phyloP scores from a whole-genome alignment of 2,888 invertebrate genomes.

The Dendrolimus houi region DNA sequence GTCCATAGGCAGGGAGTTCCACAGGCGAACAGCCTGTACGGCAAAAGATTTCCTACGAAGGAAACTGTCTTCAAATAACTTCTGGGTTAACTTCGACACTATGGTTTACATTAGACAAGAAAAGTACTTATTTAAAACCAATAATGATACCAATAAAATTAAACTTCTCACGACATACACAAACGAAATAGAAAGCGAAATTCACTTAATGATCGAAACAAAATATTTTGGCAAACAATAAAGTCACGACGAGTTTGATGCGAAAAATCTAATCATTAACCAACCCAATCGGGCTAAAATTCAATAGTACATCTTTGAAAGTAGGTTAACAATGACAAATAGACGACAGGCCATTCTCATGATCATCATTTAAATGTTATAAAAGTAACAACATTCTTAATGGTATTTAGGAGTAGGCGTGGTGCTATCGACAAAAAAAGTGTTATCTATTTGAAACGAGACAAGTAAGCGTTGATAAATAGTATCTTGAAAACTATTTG shows the following conservation, averaged over 20 bases:
- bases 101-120: no score
- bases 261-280: constrained; percentile 38
- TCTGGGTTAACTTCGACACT: no score
- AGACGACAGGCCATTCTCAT: constrained; percentile 29
- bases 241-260: constrained; percentile 15
- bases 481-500: neutral
- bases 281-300: constrained; percentile 24
- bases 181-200: constrained; percentile 22
- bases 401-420: no score
- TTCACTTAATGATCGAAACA: constrained; percentile 26
- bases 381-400: no score
- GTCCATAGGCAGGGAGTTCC: no score
- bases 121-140: no score
- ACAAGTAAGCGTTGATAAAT: neutral
- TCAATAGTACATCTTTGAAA: constrained; percentile 27
- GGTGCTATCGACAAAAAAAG: no score
- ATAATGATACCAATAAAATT: no score
- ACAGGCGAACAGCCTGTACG: no score
- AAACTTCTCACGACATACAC: no score
- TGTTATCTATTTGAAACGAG: neutral
- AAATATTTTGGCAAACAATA: constrained; percentile 36
- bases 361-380: constrained; percentile 21
- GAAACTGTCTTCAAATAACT: no score
- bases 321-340: constrained; percentile 50
- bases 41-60: no score